Percentiles rank a stretch among this genome's conserved stretches.
Conservation (phyloP, 2,797 vertebrate genomes). For the Sebastes iracundus region DNA sequence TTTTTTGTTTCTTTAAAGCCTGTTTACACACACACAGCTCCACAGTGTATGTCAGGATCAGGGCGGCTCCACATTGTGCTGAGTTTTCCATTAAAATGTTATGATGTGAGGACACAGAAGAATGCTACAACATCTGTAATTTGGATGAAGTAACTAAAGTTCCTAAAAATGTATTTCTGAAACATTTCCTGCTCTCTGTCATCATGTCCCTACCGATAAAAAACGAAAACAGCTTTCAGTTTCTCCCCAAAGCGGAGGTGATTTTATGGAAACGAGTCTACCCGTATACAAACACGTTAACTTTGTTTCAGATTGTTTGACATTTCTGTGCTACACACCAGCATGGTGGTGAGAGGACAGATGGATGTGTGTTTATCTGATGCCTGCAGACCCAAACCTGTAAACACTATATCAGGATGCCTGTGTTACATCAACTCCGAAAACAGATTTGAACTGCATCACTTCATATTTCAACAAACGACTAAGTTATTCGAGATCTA, state of each 20-base stretch:
- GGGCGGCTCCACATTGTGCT: constrained; percentile 31
- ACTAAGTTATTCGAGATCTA: neutral
- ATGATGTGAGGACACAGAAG: constrained; percentile 48
- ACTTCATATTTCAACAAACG: constrained; percentile 6
- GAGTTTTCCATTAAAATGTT: constrained; percentile 51
- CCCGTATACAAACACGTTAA: constrained; percentile 34
- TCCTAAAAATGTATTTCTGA: constrained; percentile 36
- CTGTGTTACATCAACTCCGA: constrained; percentile 14
- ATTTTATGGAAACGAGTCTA: constrained; percentile 16
- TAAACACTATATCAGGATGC: constrained; percentile 3
- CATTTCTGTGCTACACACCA: constrained; percentile 32
- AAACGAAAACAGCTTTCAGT: constrained; percentile 23
- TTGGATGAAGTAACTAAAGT: constrained; percentile 39
- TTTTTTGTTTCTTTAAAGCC: constrained; percentile 25
- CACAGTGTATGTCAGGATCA: constrained; percentile 27
- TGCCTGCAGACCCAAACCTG: constrained; percentile 23
- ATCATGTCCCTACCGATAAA: constrained; percentile 20
- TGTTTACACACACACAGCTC: constrained; percentile 43
- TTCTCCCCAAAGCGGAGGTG: constrained; percentile 1
- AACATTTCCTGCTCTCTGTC: constrained; percentile 25
- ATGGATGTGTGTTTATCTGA: constrained; percentile 54
- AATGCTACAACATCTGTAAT: constrained; percentile 31
- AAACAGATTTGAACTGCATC: neutral
- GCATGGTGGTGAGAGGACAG: constrained; percentile 19
- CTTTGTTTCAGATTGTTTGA: constrained; percentile 60